These are phyloP conservation scores for Sebastiscus tertius DNA, from an alignment of 2,797 vertebrate species.

Conservation along the genomic window DNA sequence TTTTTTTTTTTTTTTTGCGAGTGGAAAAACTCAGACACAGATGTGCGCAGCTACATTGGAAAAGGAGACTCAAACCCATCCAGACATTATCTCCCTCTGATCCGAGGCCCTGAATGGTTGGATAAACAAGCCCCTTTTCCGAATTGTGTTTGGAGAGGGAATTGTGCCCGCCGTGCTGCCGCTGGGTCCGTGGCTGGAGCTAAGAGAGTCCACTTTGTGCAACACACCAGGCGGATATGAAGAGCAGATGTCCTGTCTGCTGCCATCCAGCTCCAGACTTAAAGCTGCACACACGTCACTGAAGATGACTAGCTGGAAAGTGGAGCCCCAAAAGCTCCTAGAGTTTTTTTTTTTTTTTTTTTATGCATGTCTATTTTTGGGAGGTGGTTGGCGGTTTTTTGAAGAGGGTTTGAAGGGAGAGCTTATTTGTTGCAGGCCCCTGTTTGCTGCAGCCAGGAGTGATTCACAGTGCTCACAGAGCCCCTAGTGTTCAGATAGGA, in stretches of 20 bases:
- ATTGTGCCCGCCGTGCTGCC: conserved; percentile 64
- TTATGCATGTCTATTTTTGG: conserved; percentile 41
- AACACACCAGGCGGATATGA: conserved; percentile 77
- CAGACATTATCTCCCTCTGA: conserved; percentile 73
- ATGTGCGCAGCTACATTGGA: conserved; percentile 55
- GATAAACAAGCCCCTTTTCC: conserved; percentile 79
- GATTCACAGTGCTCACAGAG: conserved; percentile 14
- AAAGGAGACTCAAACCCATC: conserved; percentile 56
- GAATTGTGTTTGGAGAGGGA: conserved; percentile 79
- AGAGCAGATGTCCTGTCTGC: conserved; percentile 80
- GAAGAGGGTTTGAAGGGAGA: conserved; percentile 42
- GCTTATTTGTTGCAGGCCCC: conserved; percentile 58
- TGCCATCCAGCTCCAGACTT: conserved; percentile 67
- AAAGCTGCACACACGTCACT: conserved; percentile 52
- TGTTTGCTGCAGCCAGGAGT: conserved; percentile 29
- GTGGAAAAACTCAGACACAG: conserved; percentile 68
- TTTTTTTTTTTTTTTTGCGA: background rate
- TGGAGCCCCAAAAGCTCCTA: conserved; percentile 26
- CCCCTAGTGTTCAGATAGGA: conserved; percentile 53
- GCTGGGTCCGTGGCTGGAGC: conserved; percentile 64
- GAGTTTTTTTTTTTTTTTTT: background rate
- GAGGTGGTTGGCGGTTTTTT: conserved; percentile 40
- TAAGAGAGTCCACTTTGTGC: conserved; percentile 79
- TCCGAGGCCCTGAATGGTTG: conserved; percentile 69
- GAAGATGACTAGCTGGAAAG: conserved; percentile 59